These are phyloP conservation scores for Lemur catta DNA, from an alignment of 2,797 vertebrate species.

Conservation along the genomic window DNA sequence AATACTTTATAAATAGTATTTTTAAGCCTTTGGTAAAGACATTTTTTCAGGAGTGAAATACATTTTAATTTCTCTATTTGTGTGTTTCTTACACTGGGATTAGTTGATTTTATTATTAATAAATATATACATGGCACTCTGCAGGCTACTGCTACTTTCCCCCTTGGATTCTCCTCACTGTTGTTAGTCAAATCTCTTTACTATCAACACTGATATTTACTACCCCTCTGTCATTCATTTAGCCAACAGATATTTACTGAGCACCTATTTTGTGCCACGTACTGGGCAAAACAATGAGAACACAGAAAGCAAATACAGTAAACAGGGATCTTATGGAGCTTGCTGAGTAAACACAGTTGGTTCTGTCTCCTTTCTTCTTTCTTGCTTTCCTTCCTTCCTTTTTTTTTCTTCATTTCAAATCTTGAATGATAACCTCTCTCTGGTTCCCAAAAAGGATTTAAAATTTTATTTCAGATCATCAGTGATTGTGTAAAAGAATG, in stretches of 20 bases:
- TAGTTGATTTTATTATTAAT: background rate
- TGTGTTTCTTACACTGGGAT: background rate
- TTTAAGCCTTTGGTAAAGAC: background rate
- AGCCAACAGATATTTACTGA: background rate
- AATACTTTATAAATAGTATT: background rate
- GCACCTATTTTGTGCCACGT: background rate
- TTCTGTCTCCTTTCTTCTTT: background rate
- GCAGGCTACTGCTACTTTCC: background rate
- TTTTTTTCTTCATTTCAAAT: background rate
- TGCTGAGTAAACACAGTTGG: background rate
- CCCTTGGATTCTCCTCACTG: background rate
- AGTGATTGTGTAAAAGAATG: slow-evolving; percentile 73
- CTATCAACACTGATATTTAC: background rate
- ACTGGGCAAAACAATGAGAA: background rate
- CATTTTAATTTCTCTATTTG: background rate
- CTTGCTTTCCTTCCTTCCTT: background rate
- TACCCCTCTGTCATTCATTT: background rate
- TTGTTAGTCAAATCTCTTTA: background rate
- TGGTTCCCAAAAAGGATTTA: slow-evolving; percentile 50
- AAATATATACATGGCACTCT: background rate
- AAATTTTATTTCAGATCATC: slow-evolving; percentile 68
- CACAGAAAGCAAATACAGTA: background rate
- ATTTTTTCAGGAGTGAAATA: background rate
- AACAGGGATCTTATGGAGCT: background rate
- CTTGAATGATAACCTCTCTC: slow-evolving; percentile 27